A percentile compares a stretch with the other conserved stretches of the same genome.
Evolutionary conservation across 2,113 vertebrate species (phyloP).

Genomic region (Meles meles): DNA sequence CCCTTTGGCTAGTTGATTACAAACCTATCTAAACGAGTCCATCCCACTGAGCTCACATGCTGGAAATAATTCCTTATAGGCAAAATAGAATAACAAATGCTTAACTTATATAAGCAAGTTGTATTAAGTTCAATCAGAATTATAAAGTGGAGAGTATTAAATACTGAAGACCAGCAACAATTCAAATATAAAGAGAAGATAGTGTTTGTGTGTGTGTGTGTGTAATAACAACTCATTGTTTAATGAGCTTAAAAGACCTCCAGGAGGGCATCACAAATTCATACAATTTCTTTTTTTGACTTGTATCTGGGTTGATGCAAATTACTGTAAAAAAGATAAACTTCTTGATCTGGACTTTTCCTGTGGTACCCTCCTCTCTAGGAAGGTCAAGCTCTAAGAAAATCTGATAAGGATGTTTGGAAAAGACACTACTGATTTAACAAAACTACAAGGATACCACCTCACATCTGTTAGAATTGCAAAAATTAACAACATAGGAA

Average conservation of each 20-base stretch:
- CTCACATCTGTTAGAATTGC: background rate
- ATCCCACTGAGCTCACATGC: background rate
- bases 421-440: background rate
- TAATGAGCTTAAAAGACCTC: conserved; percentile 33
- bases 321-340: background rate
- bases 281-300: background rate
- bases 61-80: background rate
- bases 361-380: background rate
- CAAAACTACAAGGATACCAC: background rate
- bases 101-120: conserved; percentile 12
- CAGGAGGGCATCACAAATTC: background rate
- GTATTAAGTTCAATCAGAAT: conserved; percentile 39
- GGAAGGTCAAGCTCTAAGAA: background rate
- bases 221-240: conserved; percentile 22
- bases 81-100: conserved; percentile 16
- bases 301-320: background rate
- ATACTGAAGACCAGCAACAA: conserved; percentile 52
- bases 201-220: background rate
- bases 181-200: conserved; percentile 39
- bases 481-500: background rate
- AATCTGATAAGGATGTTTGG: background rate
- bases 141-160: conserved; percentile 45
- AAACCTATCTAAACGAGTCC: background rate
- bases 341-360: background rate
- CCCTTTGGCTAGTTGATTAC: background rate